A percentile compares a stretch with the other conserved stretches of the same genome.
Evolutionary conservation across 2,888 invertebrate species (phyloP).

Genomic region (Ctenicera cuprea): DNA sequence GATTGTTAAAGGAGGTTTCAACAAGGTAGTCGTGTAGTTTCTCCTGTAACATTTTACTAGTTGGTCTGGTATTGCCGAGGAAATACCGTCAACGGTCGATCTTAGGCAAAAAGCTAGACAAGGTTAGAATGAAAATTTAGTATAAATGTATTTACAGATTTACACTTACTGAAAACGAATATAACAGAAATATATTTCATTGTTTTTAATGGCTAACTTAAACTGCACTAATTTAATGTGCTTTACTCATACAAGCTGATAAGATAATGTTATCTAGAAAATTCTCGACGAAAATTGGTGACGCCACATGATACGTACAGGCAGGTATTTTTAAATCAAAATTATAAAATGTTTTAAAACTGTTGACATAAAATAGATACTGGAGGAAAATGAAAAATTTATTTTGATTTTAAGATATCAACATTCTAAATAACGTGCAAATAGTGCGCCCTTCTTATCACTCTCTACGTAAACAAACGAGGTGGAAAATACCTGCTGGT

Average conservation of each 20-base stretch:
- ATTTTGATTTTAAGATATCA: too few relatives aligned
- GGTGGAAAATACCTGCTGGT: too few relatives aligned
- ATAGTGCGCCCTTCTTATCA: too few relatives aligned
- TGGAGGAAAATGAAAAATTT: too few relatives aligned
- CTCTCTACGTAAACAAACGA: too few relatives aligned
- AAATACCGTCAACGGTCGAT: constrained; percentile 45
- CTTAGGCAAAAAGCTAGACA: constrained; percentile 10
- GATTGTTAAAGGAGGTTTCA: constrained; percentile 76
- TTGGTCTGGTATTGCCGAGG: constrained; percentile 74
- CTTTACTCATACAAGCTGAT: not conserved
- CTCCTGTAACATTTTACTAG: constrained; percentile 77
- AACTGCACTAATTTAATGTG: not conserved
- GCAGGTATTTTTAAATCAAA: too few relatives aligned
- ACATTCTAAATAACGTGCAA: too few relatives aligned
- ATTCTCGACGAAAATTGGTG: too few relatives aligned
- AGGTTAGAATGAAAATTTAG: not conserved
- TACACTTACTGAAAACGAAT: not conserved
- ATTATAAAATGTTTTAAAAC: too few relatives aligned
- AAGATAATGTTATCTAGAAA: not conserved
- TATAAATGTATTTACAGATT: not conserved
- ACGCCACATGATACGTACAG: too few relatives aligned
- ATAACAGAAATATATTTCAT: not conserved
- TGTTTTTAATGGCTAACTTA: not conserved
- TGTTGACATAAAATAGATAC: too few relatives aligned
- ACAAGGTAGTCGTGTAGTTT: constrained; percentile 69